Evolutionary conservation across 92 coral and sea anemone genomes (phyloP), one percentile per base, ranked within the genome.

Genomic region (Blastomussa wellsi): DNA sequence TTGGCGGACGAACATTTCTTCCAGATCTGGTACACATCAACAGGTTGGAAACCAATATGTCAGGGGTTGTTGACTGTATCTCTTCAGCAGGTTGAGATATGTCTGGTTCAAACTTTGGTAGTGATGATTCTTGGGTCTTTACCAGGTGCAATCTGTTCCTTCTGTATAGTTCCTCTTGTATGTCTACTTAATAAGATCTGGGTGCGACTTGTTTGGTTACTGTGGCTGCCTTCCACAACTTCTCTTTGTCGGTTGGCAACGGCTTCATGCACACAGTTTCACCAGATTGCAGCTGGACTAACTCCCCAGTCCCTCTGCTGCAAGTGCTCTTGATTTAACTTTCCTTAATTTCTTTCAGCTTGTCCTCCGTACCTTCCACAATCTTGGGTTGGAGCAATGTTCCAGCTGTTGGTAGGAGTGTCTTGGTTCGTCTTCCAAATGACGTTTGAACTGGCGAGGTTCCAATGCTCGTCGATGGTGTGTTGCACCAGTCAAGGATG

Each of bases 361-460:
- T 76, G 41, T 32, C 65, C 32, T 51, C 65, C 1, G 66, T 76
- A 44, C 66, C 78, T 48, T 42, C 59, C 60, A 74, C 59, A 33
- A 74, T 37, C 78, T 31, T 74, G 55, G 78, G 78, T 52, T 51
- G 79, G 39, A 51, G 65, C 66, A 76, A 20, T 51, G 24, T 52
- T 76, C 79, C 41, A 31, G 79, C 79, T 49, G 65, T 75, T 7
- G 24, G 79, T 12, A 75, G 44, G 7, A 26, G 67, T 49, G 79
- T 76, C 79, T 77, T 77, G 51, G 65, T 51, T 42, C 42, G 65
- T 76, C 79, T 51, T 52, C 79, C 65, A 76, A 76, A 76, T 62
- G 48, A 48, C 22, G n/a, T 74, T 26, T 74, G 62, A n/a, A 74
- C 79, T 47, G 79, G 79, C 15, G 79, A 74, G 20, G 79, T 26